A percentile compares a stretch with the other conserved stretches of the same genome.
phyloP scores from a whole-genome alignment of 2,113 vertebrate species.

The Falcunculus frontatus region DNA sequence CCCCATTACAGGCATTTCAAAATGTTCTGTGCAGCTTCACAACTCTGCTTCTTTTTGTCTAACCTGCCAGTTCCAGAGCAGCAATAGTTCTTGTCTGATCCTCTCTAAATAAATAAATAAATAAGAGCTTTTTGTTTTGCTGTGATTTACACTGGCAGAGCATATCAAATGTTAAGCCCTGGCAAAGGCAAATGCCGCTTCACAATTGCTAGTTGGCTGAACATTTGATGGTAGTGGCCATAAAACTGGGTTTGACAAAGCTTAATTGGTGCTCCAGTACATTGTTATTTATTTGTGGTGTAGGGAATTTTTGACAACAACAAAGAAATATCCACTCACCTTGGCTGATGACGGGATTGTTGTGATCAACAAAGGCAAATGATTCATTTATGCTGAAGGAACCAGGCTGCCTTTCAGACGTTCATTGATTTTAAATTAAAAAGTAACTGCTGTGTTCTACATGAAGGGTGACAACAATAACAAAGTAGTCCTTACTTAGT shows the following conservation, averaged over 20 bases:
- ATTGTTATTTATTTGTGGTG: not conserved
- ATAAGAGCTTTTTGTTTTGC: not conserved
- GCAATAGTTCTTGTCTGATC: not conserved
- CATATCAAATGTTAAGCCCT: not conserved
- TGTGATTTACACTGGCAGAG: not conserved
- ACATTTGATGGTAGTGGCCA: not conserved
- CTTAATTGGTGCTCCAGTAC: not conserved
- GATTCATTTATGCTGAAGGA: constrained; percentile 70
- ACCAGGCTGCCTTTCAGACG: constrained; percentile 65
- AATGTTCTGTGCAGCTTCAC: not conserved
- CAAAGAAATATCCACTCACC: constrained; percentile 40
- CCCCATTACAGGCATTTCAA: not conserved
- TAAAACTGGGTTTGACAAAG: not conserved
- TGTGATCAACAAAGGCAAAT: constrained; percentile 66
- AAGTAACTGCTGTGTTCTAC: constrained; percentile 74
- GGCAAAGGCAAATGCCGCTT: not conserved
- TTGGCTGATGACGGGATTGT: constrained; percentile 44
- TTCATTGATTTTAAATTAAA: constrained; percentile 81
- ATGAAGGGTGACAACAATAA: constrained; percentile 75
- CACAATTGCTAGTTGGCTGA: fast-evolving
- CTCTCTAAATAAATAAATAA: not conserved
- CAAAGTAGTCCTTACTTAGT: constrained; percentile 70
- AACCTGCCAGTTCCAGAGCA: not conserved
- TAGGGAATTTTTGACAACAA: not conserved
- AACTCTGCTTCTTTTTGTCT: not conserved